phyloP scores from a whole-genome alignment of 2,113 vertebrate species.

The Cervus canadensis region DNA sequence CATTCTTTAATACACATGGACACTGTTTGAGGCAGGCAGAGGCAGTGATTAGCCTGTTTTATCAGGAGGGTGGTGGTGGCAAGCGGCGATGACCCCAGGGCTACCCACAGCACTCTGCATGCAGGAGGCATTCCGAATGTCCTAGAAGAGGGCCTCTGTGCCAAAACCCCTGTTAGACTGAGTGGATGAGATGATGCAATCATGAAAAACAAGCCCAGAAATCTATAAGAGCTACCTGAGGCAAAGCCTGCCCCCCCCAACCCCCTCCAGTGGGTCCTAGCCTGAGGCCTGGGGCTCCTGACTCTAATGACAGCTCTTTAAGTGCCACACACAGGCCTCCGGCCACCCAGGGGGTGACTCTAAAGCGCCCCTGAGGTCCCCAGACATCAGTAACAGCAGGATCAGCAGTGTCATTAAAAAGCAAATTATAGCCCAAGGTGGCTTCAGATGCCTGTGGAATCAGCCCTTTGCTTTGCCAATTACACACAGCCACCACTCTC shows the following conservation, averaged over 20 bases:
- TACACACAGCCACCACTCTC: background rate
- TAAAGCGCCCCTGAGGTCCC: background rate
- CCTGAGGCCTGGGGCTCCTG: background rate
- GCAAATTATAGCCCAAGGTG: background rate
- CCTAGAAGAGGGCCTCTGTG: background rate
- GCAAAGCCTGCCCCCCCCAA: background rate
- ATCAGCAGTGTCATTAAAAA: background rate
- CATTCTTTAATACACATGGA: background rate
- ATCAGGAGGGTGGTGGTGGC: background rate
- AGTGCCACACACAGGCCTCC: background rate
- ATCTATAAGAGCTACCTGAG: background rate
- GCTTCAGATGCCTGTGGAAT: background rate
- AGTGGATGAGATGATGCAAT: background rate
- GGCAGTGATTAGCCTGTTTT: background rate
- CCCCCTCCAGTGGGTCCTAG: background rate
- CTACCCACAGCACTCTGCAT: background rate
- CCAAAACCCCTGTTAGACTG: background rate
- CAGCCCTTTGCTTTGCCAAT: background rate
- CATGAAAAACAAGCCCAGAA: background rate
- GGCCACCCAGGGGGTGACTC: background rate
- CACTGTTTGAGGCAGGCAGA: background rate
- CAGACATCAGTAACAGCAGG: background rate
- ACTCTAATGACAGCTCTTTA: background rate
- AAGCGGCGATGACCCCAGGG: background rate
- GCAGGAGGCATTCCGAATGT: rapidly evolving